phyloP scores from a whole-genome alignment of 2,797 vertebrate genomes.

The Gorsachius magnificus region DNA sequence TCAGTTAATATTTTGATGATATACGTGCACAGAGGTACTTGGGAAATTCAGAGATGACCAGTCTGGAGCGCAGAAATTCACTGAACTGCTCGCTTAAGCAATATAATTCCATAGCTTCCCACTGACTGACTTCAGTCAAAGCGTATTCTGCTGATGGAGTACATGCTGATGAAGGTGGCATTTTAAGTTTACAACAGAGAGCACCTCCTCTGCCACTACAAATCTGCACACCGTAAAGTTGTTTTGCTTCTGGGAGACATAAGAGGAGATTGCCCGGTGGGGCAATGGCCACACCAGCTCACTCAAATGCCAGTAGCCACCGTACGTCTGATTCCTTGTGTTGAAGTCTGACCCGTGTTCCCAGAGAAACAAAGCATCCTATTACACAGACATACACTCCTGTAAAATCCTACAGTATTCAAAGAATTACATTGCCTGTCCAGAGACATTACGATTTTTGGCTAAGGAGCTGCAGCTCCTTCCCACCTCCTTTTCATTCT shows the following conservation, averaged over 20 bases:
- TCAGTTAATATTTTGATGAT: conserved; percentile 61
- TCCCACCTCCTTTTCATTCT: background rate
- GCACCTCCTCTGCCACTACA: background rate
- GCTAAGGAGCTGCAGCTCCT: background rate
- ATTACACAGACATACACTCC: background rate
- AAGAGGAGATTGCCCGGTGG: background rate
- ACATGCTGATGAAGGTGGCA: background rate
- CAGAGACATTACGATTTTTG: background rate
- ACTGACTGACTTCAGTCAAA: background rate
- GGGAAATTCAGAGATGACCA: conserved; percentile 12
- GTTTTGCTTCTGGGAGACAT: background rate
- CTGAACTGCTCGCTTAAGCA: background rate
- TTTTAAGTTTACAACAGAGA: conserved; percentile 27
- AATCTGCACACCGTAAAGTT: background rate
- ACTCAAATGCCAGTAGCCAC: background rate
- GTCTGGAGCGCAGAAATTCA: background rate
- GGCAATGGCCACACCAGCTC: background rate
- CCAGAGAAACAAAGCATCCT: background rate
- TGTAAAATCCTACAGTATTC: background rate
- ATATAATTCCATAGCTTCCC: background rate
- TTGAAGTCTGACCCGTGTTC: background rate
- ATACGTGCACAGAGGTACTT: background rate
- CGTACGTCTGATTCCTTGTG: background rate
- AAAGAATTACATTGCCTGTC: background rate
- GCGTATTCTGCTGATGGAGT: background rate